phyloP scores from a whole-genome alignment of 1,140 invertebrate genomes.

The Bombus impatiens region DNA sequence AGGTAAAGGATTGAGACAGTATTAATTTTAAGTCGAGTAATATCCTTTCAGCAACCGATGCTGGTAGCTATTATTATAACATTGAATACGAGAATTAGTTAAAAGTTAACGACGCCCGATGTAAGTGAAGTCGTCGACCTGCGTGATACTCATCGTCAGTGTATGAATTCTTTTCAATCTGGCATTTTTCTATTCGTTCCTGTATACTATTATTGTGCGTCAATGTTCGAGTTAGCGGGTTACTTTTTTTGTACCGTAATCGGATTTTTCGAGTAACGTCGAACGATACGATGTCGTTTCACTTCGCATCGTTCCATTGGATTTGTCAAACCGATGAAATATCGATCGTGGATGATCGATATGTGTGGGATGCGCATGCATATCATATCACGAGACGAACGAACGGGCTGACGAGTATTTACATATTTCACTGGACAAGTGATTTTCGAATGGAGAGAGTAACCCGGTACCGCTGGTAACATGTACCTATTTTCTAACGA shows the following conservation, averaged over 20 bases:
- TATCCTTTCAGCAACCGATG: background rate
- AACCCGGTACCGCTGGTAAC: constrained; percentile 48
- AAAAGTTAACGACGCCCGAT: background rate
- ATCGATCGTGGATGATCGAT: background rate
- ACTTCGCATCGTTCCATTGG: constrained; percentile 10
- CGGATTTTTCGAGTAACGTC: background rate
- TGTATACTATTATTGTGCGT: constrained; percentile 17
- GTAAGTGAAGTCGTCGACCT: background rate
- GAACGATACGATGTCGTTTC: constrained; percentile 2
- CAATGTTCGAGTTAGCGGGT: constrained; percentile 9
- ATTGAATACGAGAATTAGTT: background rate
- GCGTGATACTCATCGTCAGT: constrained; percentile 8
- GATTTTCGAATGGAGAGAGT: background rate
- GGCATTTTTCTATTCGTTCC: constrained; percentile 23
- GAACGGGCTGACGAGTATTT: background rate
- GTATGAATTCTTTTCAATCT: constrained; percentile 4
- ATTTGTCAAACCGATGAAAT: background rate
- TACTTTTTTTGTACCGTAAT: constrained; percentile 24
- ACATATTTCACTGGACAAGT: background rate
- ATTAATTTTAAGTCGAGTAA: background rate
- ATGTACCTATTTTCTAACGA: constrained; percentile 72
- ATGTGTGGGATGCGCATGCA: constrained; percentile 17
- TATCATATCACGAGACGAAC: constrained; percentile 19
- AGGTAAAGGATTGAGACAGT: background rate
- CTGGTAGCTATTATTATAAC: no score